Percentiles rank a stretch among this genome's conserved stretches.
Conservation (phyloP, 2,888 invertebrate genomes). For the Eutolmus rufibarbis region DNA sequence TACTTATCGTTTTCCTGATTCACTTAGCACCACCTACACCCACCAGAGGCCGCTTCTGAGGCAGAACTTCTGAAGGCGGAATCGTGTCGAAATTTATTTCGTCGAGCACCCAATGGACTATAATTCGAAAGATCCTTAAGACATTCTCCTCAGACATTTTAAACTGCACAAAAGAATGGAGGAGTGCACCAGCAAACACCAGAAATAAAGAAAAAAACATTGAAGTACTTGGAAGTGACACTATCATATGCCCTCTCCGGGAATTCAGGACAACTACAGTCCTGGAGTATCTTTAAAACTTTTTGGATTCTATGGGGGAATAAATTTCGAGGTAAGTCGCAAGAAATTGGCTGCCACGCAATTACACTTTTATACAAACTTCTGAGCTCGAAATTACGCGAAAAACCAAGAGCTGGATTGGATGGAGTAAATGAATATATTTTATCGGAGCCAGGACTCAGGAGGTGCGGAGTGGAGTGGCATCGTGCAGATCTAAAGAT, state of each 20-base stretch:
- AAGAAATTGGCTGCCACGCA: neutral
- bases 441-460: neutral
- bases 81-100: neutral
- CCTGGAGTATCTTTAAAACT: neutral
- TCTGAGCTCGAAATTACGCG: neutral
- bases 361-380: neutral
- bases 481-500: neutral
- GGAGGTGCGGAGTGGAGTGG: neutral
- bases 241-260: neutral
- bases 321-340: neutral
- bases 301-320: neutral
- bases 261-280: neutral
- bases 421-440: neutral
- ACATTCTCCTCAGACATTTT: neutral
- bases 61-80: neutral
- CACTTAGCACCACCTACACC: neutral
- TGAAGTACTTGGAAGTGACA: neutral
- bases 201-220: neutral
- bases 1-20: slow-evolving; percentile 7
- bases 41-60: neutral
- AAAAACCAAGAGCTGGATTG: neutral
- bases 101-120: neutral
- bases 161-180: neutral
- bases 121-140: neutral
- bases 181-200: neutral